Percentiles rank a stretch among this genome's conserved stretches.
phyloP scores from a whole-genome alignment of 2,888 invertebrate species.

The Xanthostigma xanthostigma region DNA sequence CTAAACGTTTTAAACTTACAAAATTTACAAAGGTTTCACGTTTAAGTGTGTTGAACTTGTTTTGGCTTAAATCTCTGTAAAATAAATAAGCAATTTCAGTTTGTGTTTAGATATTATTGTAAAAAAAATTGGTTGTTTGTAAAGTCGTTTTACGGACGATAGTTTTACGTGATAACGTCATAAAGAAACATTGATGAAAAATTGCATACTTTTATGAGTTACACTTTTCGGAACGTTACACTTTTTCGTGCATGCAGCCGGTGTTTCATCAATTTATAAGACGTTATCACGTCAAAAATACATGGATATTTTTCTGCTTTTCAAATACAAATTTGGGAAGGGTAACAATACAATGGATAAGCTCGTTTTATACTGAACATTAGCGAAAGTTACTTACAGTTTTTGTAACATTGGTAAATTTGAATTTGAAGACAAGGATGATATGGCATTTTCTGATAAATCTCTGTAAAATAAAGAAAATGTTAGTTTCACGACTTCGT shows the following conservation, averaged over 20 bases:
- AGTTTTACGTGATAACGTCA: too few relatives aligned
- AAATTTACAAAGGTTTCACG: slow-evolving; percentile 61
- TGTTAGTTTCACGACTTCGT: not conserved
- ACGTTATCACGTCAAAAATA: too few relatives aligned
- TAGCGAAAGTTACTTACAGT: slow-evolving; percentile 39
- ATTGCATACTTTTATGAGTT: too few relatives aligned
- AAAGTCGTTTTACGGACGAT: too few relatives aligned
- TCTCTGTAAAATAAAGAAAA: slow-evolving; percentile 36
- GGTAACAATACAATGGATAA: not conserved
- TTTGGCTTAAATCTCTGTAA: slow-evolving; percentile 64
- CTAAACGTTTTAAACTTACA: slow-evolving; percentile 51
- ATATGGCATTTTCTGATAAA: slow-evolving; percentile 47
- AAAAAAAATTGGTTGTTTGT: too few relatives aligned
- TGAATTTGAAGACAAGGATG: slow-evolving; percentile 41
- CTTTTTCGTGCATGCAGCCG: too few relatives aligned
- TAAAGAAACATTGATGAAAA: too few relatives aligned
- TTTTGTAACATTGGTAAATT: slow-evolving; percentile 51
- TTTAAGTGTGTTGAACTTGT: slow-evolving; percentile 57
- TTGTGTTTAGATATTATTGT: not conserved
- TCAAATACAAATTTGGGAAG: too few relatives aligned
- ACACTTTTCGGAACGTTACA: too few relatives aligned
- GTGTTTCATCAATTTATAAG: too few relatives aligned
- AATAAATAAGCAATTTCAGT: slow-evolving; percentile 12
- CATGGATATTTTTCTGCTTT: too few relatives aligned
- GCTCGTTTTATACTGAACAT: not conserved